phyloP scores from a whole-genome alignment of 2,888 invertebrate species.

The Nymphalis polychloros region DNA sequence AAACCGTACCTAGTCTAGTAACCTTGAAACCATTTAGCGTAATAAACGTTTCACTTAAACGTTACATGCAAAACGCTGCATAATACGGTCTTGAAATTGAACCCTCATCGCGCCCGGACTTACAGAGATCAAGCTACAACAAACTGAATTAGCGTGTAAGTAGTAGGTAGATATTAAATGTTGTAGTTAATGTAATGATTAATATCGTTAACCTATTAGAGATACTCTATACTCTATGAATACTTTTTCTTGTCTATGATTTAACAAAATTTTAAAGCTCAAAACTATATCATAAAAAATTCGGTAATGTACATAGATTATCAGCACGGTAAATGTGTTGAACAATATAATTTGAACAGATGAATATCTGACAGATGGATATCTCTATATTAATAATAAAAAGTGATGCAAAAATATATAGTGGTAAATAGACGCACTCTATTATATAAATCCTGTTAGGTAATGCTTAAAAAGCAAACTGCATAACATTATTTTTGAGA shows the following conservation, averaged over 20 bases:
- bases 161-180: conserved; percentile 31
- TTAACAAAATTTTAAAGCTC: conserved; percentile 20
- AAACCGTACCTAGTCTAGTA: too few species aligned
- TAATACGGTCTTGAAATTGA: too few species aligned
- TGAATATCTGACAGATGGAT: conserved; percentile 9
- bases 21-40: too few species aligned
- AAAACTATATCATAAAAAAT: conserved; percentile 29
- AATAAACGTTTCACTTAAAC: too few species aligned
- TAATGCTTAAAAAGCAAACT: conserved; percentile 59
- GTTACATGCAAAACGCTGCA: too few species aligned
- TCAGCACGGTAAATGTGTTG: conserved; percentile 22
- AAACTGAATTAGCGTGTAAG: conserved; percentile 18
- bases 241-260: conserved; percentile 26
- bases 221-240: conserved; percentile 29
- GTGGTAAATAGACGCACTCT: conserved; percentile 28
- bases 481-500: conserved; percentile 51
- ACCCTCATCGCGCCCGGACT: not conserved
- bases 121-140: conserved; percentile 34
- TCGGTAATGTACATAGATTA: conserved; percentile 31
- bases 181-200: conserved; percentile 30
- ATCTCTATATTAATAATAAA: conserved; percentile 12
- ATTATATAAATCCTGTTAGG: conserved; percentile 25
- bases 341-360: conserved; percentile 22
- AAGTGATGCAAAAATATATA: conserved; percentile 23
- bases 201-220: conserved; percentile 17